Evolutionary conservation across 2,888 invertebrate genomes (phyloP).

Genomic region (Diplolepis rosae): DNA sequence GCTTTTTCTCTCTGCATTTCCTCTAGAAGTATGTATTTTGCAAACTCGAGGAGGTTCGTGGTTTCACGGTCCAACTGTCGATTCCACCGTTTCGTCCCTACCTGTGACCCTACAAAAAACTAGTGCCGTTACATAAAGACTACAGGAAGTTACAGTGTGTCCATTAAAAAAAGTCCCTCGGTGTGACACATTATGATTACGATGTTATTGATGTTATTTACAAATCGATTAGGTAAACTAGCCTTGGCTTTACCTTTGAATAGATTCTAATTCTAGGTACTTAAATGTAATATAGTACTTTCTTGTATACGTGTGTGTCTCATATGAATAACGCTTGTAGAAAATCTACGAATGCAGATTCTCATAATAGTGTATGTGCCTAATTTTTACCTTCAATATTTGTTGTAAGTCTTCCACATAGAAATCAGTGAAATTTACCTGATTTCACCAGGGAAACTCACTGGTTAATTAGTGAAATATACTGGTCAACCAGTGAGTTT

Average conservation of each 20-base stretch:
- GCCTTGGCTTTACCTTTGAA: neutral
- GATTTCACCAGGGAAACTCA: no score
- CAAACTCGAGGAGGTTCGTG: slow-evolving; percentile 49
- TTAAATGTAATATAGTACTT: neutral
- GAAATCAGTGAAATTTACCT: no score
- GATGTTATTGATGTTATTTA: neutral
- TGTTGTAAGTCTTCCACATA: no score
- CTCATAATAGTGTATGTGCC: no score
- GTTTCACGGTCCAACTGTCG: slow-evolving; percentile 57
- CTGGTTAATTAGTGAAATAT: no score
- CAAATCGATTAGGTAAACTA: neutral
- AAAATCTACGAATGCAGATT: no score
- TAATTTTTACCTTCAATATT: no score
- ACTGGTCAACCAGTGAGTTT: no score
- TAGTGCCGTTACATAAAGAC: slow-evolving; percentile 53
- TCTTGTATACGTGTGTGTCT: no score
- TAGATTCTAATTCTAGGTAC: neutral
- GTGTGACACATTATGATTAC: slow-evolving; percentile 41
- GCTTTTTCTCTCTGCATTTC: slow-evolving; percentile 45
- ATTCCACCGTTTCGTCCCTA: slow-evolving; percentile 19
- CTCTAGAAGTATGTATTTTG: slow-evolving; percentile 42
- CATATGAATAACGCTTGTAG: no score
- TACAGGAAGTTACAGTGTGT: slow-evolving; percentile 44
- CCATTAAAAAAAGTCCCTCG: slow-evolving; percentile 41
- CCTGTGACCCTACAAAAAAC: slow-evolving; percentile 42